Percentiles rank a stretch among this genome's conserved stretches.
Conservation (phyloP, 2,113 vertebrate genomes). For the Leucoraja erinaceus region DNA sequence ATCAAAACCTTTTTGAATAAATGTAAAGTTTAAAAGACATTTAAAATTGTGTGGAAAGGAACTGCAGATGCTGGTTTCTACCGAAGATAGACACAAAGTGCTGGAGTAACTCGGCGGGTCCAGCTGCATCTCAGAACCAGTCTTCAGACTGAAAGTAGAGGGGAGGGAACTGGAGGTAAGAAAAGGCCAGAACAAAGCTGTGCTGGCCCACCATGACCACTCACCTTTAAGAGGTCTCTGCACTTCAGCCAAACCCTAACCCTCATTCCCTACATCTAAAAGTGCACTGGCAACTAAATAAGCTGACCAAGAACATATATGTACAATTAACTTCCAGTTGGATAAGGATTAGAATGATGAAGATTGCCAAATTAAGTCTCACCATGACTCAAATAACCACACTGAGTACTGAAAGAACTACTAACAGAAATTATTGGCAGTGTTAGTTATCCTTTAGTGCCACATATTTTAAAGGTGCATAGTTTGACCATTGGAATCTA, state of each 20-base stretch:
- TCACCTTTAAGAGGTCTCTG: neutral
- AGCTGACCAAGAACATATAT: neutral
- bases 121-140: no score
- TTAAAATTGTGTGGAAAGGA: neutral
- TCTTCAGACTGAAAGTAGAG: no score
- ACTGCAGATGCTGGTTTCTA: no score
- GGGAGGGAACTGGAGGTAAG: no score
- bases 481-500: neutral
- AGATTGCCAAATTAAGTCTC: neutral
- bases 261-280: neutral
- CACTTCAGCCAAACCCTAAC: neutral
- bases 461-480: neutral
- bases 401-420: neutral
- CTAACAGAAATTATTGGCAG: neutral
- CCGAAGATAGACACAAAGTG: no score
- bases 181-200: no score
- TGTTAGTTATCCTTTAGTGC: neutral
- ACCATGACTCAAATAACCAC: neutral
- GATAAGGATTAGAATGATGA: neutral
- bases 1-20: neutral
- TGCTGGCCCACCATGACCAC: neutral
- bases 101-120: no score
- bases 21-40: neutral
- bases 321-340: neutral
- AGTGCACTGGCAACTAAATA: neutral